Evolutionary conservation across 1,140 invertebrate species (phyloP), one percentile per base, ranked within the genome.

Genomic region (Aethina tumida): DNA sequence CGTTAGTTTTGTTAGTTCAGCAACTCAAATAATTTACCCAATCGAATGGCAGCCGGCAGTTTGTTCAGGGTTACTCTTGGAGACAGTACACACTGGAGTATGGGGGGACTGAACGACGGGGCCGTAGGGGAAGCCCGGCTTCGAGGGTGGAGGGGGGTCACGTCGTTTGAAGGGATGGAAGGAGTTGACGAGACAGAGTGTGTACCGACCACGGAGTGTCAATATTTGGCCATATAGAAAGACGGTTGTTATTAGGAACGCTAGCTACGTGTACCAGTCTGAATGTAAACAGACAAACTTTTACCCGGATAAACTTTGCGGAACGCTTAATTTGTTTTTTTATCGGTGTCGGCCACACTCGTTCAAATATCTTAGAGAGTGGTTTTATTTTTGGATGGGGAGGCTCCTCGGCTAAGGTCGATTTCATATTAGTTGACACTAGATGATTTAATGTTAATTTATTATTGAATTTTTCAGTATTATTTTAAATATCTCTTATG

Each of bases 21-120:
- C 52, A 60, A 58, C 56, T 60, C 58, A 59, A 60, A 60, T 60
- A 59, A 60, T 60, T 60, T 59, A 58, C 55, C 55, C 56, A 49
- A 54, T 56, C 54, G 58, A 53, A 59, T 51, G 55, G 51, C 56
- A 50, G 49, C 49, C 43, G 49, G 46, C 49, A 53, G 55, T 58
- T 56, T 59, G 46, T 50, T 45, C 49, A 43, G 44, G 52, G 49
- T 46, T 53, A 45, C 40, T 43, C 32, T 39, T 31, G 31, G 18
- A 5, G 14, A 33, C 31, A 15, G 22, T 7, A 7, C 6, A 24
- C n/a, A n/a, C 15, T 27, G 28, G 26, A 14, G 20, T 12, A 13
- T 26, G 40, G 30, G 26, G 41, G 34, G 39, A 46, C 26, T 13
- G 15, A 6, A 30, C 16, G 34, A 26, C 22, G 26, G 10, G 13